Evolutionary conservation across 2,797 vertebrate genomes (phyloP).

Genomic region (Amphiprion clarkii): DNA sequence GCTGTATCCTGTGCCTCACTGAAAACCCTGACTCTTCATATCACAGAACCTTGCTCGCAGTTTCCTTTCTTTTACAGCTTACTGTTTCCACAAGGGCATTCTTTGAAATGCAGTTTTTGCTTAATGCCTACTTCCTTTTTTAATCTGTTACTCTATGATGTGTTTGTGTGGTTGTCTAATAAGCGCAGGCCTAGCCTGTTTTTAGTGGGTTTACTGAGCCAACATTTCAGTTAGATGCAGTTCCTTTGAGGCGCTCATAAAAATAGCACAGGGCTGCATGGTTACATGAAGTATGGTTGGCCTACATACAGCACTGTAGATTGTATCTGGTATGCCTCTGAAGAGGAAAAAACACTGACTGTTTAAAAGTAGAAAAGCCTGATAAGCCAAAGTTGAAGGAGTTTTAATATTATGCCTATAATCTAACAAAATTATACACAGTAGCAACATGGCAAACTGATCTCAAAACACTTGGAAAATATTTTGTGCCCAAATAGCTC

Average conservation of each 20-base stretch:
- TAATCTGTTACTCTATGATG: conserved; percentile 10
- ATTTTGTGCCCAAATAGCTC: neutral
- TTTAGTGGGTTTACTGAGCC: conserved; percentile 35
- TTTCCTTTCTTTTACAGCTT: conserved; percentile 26
- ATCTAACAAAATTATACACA: conserved; percentile 19
- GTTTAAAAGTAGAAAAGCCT: conserved; percentile 37
- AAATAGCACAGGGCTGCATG: conserved; percentile 75
- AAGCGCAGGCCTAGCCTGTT: conserved; percentile 28
- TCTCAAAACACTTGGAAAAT: too few species aligned
- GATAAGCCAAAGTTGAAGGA: conserved; percentile 19
- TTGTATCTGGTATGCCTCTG: conserved; percentile 56
- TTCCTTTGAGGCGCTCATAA: conserved; percentile 72
- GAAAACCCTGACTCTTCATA: neutral
- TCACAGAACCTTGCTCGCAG: neutral
- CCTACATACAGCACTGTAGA: conserved; percentile 77
- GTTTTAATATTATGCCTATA: conserved; percentile 33
- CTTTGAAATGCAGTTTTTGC: conserved; percentile 42
- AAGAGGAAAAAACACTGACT: conserved; percentile 45
- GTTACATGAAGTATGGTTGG: conserved; percentile 69
- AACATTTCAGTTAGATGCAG: conserved; percentile 54
- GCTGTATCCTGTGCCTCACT: neutral
- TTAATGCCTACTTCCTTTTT: conserved; percentile 25
- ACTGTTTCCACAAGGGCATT: conserved; percentile 32
- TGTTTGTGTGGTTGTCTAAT: conserved; percentile 33
- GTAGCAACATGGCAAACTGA: too few species aligned